Evolutionary conservation across 2,888 invertebrate species (phyloP).

Genomic region (Sarcophaga variegata): DNA sequence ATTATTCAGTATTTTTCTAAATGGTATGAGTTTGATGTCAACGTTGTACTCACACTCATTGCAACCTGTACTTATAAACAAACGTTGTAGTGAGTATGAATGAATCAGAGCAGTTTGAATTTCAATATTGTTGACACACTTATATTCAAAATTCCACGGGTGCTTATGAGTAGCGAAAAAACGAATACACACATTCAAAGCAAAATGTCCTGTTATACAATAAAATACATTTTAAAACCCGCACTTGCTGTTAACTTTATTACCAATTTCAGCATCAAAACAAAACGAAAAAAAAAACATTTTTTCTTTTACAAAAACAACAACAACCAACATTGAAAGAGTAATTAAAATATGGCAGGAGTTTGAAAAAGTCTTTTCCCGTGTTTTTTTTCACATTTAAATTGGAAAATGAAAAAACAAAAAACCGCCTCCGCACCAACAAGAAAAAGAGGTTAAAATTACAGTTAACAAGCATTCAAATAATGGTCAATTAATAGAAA

Average conservation of each 20-base stretch:
- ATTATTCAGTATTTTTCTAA: no score
- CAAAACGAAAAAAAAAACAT: neutral
- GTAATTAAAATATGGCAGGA: conserved; percentile 41
- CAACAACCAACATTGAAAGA: neutral
- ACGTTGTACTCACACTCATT: no score
- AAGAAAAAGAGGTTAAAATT: conserved; percentile 18
- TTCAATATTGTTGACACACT: no score
- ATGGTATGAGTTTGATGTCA: no score
- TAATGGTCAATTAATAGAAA: conserved; percentile 44
- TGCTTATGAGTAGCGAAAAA: no score
- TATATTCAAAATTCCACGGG: no score
- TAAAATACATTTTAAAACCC: conserved; percentile 15
- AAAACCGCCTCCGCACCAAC: neutral
- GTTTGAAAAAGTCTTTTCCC: conserved; percentile 15
- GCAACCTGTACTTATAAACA: no score
- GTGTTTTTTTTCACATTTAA: conserved; percentile 24
- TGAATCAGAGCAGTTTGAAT: no score
- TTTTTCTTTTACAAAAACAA: neutral
- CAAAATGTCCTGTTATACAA: no score
- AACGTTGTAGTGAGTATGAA: no score
- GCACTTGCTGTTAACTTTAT: conserved; percentile 21
- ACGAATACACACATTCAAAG: no score
- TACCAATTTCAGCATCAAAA: neutral
- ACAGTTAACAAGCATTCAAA: conserved; percentile 25
- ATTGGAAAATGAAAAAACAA: conserved; percentile 31